Base-by-base conservation (phyloP, 2,113 vertebrate species). In the Rhizomys pruinosus region DNA sequence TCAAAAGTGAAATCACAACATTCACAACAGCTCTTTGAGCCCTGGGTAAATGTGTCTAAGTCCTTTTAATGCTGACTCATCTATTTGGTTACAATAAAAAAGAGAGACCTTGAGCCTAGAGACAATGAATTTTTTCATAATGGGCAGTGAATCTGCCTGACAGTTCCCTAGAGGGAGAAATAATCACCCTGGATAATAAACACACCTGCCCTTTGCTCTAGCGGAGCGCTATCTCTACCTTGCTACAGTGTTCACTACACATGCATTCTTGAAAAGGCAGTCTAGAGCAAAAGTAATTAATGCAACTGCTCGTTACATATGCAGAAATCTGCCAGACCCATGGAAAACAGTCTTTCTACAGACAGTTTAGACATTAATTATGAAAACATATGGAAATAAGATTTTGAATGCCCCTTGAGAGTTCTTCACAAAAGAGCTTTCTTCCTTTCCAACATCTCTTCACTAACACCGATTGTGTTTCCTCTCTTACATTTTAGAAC, bases 211-310 rank as follows among this genome's bases (percentile, higher is more conserved):
- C 64, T 84, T 52, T 84, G 32, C 42, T 84, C 81, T 63, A 68
- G 81, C 68, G 63, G 63, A 52, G 52, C 42, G 25, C 42, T 84
- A 52, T 44, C 63, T 13, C 64, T 0, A 2, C 23, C 81, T 25
- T 52, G 11, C 42, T 66, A 52, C 19, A 10, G 29, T 5, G 8
- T 42, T n/a, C 32, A 34, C 39, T 68, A 25, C 25, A n/a, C 20
- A n/a, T 84, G 15, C 17, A 25, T 68, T 68, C 81, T 68, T 23
- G 7, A 69, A 84, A 68, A 84, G 63, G 44, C 39, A 64, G 39
- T 84, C 80, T 47, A 84, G 27, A 84, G 47, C 63, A 84, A 68
- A 68, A 61, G 64, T 68, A 68, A 84, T 84, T 84, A 52, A 84
- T 84, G 81, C 81, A 84, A 84, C 20, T 16, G 20, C 42, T 84